Base-by-base conservation (phyloP, 2,888 invertebrate genomes). In the Microctonus brassicae region DNA sequence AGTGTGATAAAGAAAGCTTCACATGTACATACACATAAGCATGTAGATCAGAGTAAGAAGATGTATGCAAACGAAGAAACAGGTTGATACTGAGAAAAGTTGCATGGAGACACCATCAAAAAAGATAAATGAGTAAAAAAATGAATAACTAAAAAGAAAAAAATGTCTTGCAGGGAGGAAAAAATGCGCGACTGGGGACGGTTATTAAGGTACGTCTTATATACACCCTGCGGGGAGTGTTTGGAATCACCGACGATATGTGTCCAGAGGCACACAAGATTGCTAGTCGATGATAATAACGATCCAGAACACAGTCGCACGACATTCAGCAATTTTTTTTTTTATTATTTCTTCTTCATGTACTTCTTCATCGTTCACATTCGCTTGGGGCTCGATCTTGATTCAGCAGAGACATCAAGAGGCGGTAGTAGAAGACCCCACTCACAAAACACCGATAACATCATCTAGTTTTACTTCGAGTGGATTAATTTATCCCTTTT, bases 201-300 rank as follows among this genome's bases (percentile, higher is more conserved):
- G 76, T 82, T 82, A 80, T 82, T 81, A 80, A 78, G 76, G 76
- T 75, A 72, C 76, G 64, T 69, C 75, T 73, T 74, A 57, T 17
- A 9, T 33, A 26, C 47, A 72, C 74, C 78, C 79, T 75, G 75
- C 79, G 78, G 78, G 78, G 79, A 77, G 80, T 76, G 74, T 76
- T 80, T 76, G 74, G 74, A 72, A 77, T 77, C 73, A 73, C 71
- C 33, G 67, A 69, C 73, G 66, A 73, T 39, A 47, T 70, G 74
- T 77, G 76, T 77, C 77, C 77, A 61, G 77, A 72, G 75, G 77
- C 76, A 75, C 75, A 70, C 47, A 70, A 77, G 77, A 77, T 77
- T 77, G 76, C 76, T 73, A 55, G 73, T 73, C 75, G 74, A 76
- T 76, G 77, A 77, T 77, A 77, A 76, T 77, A 76, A 77, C 74